Conservation (phyloP, 2,797 vertebrate species). For the Pterois miles region DNA sequence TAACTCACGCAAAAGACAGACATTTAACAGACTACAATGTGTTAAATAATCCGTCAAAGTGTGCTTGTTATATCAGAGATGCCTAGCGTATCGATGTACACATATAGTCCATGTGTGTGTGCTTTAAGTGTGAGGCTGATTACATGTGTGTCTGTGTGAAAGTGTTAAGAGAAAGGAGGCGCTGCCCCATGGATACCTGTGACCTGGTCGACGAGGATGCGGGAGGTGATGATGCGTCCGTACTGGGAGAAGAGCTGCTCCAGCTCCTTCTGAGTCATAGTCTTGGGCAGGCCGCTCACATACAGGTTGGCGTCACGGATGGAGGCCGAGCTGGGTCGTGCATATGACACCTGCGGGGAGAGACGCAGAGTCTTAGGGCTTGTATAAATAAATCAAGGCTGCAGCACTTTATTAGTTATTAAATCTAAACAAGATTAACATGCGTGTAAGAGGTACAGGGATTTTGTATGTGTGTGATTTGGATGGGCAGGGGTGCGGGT, state of each 20-base stretch:
- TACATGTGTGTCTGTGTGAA: background rate
- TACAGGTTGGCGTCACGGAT: slow-evolving; percentile 99
- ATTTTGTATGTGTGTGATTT: background rate
- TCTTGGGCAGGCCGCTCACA: slow-evolving; percentile 98
- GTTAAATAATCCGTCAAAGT: background rate
- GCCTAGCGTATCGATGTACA: background rate
- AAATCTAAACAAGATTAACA: slow-evolving; percentile 26
- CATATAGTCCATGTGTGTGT: background rate
- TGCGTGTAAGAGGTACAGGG: background rate
- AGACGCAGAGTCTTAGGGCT: slow-evolving; percentile 8
- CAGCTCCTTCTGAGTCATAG: slow-evolving; percentile 99
- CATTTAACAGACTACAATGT: background rate
- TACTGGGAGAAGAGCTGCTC: slow-evolving; percentile 99
- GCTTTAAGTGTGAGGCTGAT: background rate
- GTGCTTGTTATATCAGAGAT: background rate
- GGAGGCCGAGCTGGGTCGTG: slow-evolving; percentile 98
- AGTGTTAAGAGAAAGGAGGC: slow-evolving; percentile 60
- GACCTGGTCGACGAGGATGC: slow-evolving; percentile 99
- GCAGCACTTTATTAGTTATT: slow-evolving; percentile 9
- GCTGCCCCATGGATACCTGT: slow-evolving; percentile 91
- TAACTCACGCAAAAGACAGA: background rate
- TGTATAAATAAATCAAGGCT: slow-evolving; percentile 5
- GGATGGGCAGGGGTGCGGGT: slow-evolving; percentile 17
- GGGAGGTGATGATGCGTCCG: slow-evolving; percentile 99
- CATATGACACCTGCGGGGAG: slow-evolving; percentile 93